Evolutionary conservation across 1,140 invertebrate species (phyloP), one percentile per base, ranked within the genome.

Genomic region (Centruroides sculpturatus): DNA sequence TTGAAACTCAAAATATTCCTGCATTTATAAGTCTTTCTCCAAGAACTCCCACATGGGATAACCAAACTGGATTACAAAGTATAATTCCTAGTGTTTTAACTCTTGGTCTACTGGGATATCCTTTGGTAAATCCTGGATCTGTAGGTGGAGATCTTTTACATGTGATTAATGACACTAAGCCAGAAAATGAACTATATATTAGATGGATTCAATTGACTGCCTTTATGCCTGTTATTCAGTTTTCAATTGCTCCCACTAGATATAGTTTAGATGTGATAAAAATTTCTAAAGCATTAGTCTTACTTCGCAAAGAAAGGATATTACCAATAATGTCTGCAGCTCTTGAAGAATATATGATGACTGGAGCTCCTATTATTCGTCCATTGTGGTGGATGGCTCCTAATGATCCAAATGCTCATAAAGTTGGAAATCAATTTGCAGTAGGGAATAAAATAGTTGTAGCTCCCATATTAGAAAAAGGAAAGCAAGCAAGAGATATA

Each of bases 311-410:
- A 66, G 64, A 87, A 84, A 10, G 83, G 85, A 1, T 73, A 89
- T 34, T 71, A 51, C 70, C 68, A 57, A 57, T 65, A 35, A 64
- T 73, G 49, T 56, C 63, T 47, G 35, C 59, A 0, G 80, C 81
- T 34, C 81, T 86, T 35, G 71, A 79, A 59, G 73, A 77, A 56
- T 83, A 89, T 0, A 73, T 90, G 54, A 81, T 86, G 56, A 83
- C 83, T 7, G 91, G 90, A 0, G 66, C 85, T n/a, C 87, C 89
- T 0, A 78, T 93, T 52, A 84, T 95, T 47, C 76, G 91, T 3
- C 92, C 92, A 0, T 74, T 97, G 12, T 96, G 92, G 91, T 90
- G 94, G 86, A 75, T 91, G 41, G 85, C 89, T 60, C 87, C 89
- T 0, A 78, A 82, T 0, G 91, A 95, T 75, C 74, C 81, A 0